phyloP scores from a whole-genome alignment of 2,888 invertebrate species.

The Ennomos fuscantarius region DNA sequence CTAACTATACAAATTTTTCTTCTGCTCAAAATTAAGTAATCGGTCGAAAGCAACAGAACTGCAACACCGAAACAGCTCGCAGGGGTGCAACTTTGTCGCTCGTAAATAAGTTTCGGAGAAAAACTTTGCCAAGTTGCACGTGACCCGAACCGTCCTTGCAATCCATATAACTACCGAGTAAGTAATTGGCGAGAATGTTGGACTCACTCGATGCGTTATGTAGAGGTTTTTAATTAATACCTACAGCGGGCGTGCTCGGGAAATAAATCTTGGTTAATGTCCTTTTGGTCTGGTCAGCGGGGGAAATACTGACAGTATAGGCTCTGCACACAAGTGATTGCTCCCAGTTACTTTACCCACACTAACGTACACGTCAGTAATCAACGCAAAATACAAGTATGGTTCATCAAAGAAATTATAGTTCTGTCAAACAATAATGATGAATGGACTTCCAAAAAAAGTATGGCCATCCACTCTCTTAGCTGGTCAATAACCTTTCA shows the following conservation, averaged over 20 bases:
- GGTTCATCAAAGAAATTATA: no score
- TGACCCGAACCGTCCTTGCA: slow-evolving; percentile 24
- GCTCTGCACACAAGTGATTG: slow-evolving; percentile 4
- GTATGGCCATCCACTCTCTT: no score
- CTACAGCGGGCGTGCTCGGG: slow-evolving; percentile 56
- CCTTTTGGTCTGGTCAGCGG: slow-evolving; percentile 74
- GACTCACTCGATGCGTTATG: slow-evolving; percentile 61
- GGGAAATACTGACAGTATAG: slow-evolving; percentile 10
- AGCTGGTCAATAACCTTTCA: no score
- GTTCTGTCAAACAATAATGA: no score
- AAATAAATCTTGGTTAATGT: slow-evolving; percentile 84
- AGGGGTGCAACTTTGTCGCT: not conserved
- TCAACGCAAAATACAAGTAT: no score
- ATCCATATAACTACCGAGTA: slow-evolving; percentile 43
- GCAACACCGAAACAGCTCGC: not conserved
- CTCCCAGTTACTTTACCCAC: not conserved
- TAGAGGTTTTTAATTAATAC: slow-evolving; percentile 82
- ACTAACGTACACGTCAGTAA: not conserved
- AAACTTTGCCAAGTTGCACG: slow-evolving; percentile 2
- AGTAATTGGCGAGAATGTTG: slow-evolving; percentile 60
- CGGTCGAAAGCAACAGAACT: not conserved
- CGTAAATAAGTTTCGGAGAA: not conserved
- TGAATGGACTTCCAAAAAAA: no score
- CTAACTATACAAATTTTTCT: no score
- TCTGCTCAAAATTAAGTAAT: not conserved